Base-by-base conservation (phyloP, 2,888 invertebrate genomes). In the Coelopa pilipes region DNA sequence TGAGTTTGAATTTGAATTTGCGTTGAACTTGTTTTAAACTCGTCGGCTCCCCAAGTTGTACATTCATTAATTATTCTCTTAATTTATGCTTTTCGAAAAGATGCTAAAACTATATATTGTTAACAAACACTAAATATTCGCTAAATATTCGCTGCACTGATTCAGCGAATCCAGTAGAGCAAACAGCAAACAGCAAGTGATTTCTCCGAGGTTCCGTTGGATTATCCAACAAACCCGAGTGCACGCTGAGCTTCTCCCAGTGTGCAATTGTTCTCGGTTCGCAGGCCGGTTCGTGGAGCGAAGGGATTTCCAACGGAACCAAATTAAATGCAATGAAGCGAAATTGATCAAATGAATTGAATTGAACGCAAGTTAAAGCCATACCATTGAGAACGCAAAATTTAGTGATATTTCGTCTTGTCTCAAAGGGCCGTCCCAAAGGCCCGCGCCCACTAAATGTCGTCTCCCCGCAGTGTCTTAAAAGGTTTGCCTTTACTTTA, bases 41-140 rank as follows among this genome's bases (percentile, higher is more conserved):
- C 53, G 74, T 75, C 75, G 76, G 74, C 73, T 76, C 72, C 67
- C 73, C 77, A 77, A 77, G 77, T 77, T 77, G 66, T 78, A 72
- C 70, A 72, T 47, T 67, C 45, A 65, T 69, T 49, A 55, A 50
- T 65, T 55, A 57, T 50, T 60, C 59, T 21, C 46, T 1, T 45
- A 12, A 17, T 55, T 24, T 15, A 1, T 55, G 34, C 34, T 68
- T 57, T 47, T 46, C 5, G 12, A 3, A 69, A 47, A 47, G 57
- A 57, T 57, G 47, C 57, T 59, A 68, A 34, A 46, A 59, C 47
- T 55, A 53, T 45, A 21, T 34, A 15, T 19, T n/a, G 24, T 13
- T 19, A 34, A 12, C 17, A 68, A 53, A 68, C 15, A 12, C 12
- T 12, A 55, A 72, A 72, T 15, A 46, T 47, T 72, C 19, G 21